A percentile compares a stretch with the other conserved stretches of the same genome.
These are phyloP conservation scores for Gallinago solitaria DNA, from an alignment of 2,797 vertebrate genomes.

Conservation along the genomic window DNA sequence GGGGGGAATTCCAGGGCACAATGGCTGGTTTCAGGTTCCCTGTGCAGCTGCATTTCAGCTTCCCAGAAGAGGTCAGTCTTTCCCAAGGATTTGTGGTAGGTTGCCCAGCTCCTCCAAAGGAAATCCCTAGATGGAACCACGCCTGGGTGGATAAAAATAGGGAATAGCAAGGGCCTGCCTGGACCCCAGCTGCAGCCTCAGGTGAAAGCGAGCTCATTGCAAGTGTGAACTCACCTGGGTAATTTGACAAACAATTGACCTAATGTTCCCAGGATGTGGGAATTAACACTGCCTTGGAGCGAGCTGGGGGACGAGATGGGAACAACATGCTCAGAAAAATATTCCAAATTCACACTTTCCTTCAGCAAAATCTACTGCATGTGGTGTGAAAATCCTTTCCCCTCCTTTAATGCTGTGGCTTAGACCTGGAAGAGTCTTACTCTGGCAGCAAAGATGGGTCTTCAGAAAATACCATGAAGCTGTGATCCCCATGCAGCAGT, in stretches of 20 bases:
- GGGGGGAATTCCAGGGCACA: neutral
- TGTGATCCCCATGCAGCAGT: accelerated
- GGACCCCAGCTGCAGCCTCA: neutral
- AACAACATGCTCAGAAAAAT: neutral
- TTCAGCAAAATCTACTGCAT: neutral
- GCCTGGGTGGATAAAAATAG: neutral
- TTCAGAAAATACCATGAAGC: neutral
- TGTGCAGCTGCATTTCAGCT: neutral
- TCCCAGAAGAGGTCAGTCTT: constrained; percentile 55
- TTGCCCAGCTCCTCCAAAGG: neutral
- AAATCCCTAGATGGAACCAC: neutral
- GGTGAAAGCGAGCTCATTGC: neutral
- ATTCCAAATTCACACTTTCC: neutral
- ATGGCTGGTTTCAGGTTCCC: neutral
- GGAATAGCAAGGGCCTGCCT: neutral
- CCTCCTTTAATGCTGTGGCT: neutral
- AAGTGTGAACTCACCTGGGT: neutral
- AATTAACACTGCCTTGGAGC: neutral
- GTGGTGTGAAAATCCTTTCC: neutral
- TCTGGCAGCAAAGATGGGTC: neutral
- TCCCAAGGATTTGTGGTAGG: neutral
- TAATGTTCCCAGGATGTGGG: neutral
- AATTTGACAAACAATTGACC: neutral
- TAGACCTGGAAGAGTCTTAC: neutral
- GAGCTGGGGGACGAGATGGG: neutral